Percentiles rank a stretch among this genome's conserved stretches.
Evolutionary conservation across 2,888 invertebrate genomes (phyloP).

Genomic region (Lamproptera curius): DNA sequence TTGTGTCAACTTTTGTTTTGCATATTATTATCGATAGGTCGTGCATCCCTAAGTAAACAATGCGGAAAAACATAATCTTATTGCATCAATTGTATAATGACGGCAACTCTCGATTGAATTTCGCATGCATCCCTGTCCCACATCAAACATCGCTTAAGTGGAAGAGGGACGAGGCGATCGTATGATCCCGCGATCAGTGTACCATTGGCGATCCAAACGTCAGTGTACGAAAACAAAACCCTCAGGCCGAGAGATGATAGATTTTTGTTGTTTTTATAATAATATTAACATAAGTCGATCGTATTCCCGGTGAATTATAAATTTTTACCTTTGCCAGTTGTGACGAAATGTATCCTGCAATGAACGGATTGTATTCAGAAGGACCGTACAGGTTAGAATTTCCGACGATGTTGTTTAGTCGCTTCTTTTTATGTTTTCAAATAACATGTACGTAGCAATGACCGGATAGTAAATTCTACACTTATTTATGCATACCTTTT

Average conservation of each 20-base stretch:
- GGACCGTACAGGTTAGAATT: constrained; percentile 65
- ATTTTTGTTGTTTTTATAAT: constrained; percentile 35
- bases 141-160: constrained; percentile 27
- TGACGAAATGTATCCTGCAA: constrained; percentile 59
- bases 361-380: constrained; percentile 67
- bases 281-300: constrained; percentile 30
- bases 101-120: constrained; percentile 22
- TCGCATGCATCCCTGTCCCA: constrained; percentile 35
- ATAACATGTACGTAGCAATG: not conserved
- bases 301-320: constrained; percentile 37
- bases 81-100: constrained; percentile 27
- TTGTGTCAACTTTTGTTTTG: constrained; percentile 4
- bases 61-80: constrained; percentile 27
- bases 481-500: constrained; percentile 2
- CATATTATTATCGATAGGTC: constrained; percentile 24
- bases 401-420: constrained; percentile 3
- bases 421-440: constrained; percentile 1
- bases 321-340: constrained; percentile 29
- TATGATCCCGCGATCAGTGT: constrained; percentile 60
- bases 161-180: constrained; percentile 52
- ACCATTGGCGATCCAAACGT: constrained; percentile 50
- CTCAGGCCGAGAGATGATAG: constrained; percentile 47
- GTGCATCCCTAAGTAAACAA: constrained; percentile 24
- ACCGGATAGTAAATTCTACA: not conserved
- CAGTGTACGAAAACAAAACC: constrained; percentile 57